Conservation (phyloP, 1,140 invertebrate species). For the Sinella curviseta region DNA sequence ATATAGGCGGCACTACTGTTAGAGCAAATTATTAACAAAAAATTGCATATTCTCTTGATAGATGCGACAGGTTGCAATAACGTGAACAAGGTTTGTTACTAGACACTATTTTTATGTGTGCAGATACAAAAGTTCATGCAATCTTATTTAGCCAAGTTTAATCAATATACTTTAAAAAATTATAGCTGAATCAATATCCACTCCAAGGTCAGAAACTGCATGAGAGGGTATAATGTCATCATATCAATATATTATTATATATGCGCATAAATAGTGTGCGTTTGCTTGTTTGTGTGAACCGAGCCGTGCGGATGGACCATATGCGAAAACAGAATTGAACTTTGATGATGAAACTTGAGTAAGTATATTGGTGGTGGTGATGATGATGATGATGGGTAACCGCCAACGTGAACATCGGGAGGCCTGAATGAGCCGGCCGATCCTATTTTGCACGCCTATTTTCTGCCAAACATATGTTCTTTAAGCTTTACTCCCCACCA, state of each 20-base stretch:
- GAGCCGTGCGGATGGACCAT: background rate
- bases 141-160: background rate
- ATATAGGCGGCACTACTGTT: background rate
- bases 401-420: constrained; percentile 7
- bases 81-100: too few relatives aligned
- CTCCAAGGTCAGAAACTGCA: background rate
- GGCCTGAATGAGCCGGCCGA: background rate
- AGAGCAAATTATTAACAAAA: background rate
- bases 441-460: constrained; percentile 29
- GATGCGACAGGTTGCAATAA: background rate
- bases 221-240: background rate
- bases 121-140: too few relatives aligned
- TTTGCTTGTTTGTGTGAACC: background rate
- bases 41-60: background rate
- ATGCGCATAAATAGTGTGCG: background rate
- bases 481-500: background rate
- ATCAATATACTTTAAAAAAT: background rate
- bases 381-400: background rate
- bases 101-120: too few relatives aligned
- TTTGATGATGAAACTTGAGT: background rate
- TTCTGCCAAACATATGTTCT: constrained; percentile 29
- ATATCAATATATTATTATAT: background rate
- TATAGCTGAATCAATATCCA: background rate
- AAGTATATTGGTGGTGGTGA: background rate
- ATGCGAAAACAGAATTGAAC: background rate